A percentile compares a stretch with the other conserved stretches of the same genome.
These are phyloP conservation scores for Temnothorax longispinosus DNA, from an alignment of 1,140 invertebrate species.

Conservation along the genomic window DNA sequence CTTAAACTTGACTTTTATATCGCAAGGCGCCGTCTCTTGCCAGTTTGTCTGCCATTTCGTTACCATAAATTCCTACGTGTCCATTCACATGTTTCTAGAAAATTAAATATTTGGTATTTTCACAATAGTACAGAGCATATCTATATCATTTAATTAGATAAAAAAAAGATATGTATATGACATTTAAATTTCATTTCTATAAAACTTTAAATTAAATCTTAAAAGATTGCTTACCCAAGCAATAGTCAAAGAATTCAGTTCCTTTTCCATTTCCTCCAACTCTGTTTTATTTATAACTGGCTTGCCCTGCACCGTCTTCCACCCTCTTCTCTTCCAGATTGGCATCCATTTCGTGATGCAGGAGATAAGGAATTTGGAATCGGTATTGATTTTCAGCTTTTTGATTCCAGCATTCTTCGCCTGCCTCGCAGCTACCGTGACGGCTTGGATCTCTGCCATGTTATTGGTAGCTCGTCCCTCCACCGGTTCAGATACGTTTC, in stretches of 20 bases:
- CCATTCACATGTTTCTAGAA: conserved; percentile 90
- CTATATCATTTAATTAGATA: not conserved
- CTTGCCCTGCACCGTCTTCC: conserved; percentile 90
- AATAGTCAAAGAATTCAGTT: conserved; percentile 88
- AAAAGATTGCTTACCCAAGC: conserved; percentile 88
- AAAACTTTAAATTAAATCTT: not conserved
- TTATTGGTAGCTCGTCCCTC: conserved; percentile 96
- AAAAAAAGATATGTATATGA: not conserved
- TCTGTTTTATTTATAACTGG: conserved; percentile 95
- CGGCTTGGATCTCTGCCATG: conserved; percentile 98
- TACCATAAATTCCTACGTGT: conserved; percentile 93
- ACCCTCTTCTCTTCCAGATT: conserved; percentile 94
- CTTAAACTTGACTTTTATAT: not conserved
- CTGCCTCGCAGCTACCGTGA: conserved; percentile 91
- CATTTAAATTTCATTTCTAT: not conserved
- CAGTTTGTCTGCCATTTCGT: conserved; percentile 95
- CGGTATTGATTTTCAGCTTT: conserved; percentile 94
- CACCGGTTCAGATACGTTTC: conserved; percentile 94
- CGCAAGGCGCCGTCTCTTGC: conserved; percentile 87
- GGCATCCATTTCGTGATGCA: conserved; percentile 95
- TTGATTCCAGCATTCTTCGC: conserved; percentile 90
- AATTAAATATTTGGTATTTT: conserved; percentile 26
- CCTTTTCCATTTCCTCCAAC: conserved; percentile 91
- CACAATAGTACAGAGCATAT: conserved; percentile 19
- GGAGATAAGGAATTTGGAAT: conserved; percentile 97